phyloP scores from a whole-genome alignment of 2,797 vertebrate species.

The Peromyscus aztecus region DNA sequence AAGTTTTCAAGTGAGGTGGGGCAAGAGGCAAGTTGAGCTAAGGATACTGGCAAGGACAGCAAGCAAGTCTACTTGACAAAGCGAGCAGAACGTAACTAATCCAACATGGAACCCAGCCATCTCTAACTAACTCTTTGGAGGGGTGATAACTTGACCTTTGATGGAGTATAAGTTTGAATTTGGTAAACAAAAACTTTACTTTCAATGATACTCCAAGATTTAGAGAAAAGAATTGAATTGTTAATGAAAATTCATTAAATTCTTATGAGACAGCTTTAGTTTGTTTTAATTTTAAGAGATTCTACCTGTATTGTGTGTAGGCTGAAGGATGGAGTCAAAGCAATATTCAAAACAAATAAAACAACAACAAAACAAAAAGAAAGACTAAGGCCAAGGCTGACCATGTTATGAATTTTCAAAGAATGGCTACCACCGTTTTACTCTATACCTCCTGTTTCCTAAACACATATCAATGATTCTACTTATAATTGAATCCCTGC shows the following conservation, averaged over 20 bases:
- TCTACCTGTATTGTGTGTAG: neutral
- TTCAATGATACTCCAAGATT: neutral
- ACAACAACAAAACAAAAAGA: neutral
- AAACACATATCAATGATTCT: neutral
- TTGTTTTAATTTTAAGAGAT: constrained; percentile 44
- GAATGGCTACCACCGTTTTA: neutral
- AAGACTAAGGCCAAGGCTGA: neutral
- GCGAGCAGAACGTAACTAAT: neutral
- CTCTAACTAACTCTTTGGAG: neutral
- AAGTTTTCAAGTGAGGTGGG: neutral
- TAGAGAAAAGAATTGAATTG: neutral
- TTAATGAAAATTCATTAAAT: constrained; percentile 31
- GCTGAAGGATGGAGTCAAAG: neutral
- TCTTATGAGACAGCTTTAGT: constrained; percentile 27
- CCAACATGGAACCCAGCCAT: neutral
- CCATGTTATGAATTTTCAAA: constrained; percentile 4
- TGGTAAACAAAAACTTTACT: neutral
- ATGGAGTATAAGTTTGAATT: neutral
- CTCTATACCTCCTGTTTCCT: neutral
- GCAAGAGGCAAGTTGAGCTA: neutral
- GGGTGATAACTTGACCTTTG: neutral
- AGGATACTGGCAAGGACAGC: neutral
- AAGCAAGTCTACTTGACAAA: neutral
- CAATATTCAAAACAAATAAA: neutral
- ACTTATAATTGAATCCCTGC: neutral